Evolutionary conservation across 2,113 vertebrate genomes (phyloP).

Genomic region (Hyla sarda): DNA sequence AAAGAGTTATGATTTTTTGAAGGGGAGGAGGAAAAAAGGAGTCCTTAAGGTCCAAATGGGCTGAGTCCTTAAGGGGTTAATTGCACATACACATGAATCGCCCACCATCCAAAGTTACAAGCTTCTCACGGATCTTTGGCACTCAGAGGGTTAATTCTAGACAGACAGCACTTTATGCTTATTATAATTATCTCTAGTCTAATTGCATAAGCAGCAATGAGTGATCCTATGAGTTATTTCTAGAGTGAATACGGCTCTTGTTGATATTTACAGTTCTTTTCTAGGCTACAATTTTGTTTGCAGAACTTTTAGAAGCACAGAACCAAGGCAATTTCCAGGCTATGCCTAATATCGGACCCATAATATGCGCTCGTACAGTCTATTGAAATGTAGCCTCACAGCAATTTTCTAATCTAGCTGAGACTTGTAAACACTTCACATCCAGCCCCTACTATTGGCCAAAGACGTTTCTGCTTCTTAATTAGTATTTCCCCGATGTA

Average conservation of each 20-base stretch:
- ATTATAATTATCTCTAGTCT: neutral
- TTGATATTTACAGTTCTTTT: neutral
- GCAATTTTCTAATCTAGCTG: neutral
- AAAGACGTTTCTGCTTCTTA: neutral
- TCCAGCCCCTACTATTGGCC: conserved; percentile 1
- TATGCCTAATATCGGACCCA: neutral
- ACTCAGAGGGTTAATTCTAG: neutral
- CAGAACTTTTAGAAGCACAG: neutral
- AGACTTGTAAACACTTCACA: neutral
- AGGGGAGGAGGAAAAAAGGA: too few relatives aligned
- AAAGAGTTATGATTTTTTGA: too few relatives aligned
- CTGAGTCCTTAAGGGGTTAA: too few relatives aligned
- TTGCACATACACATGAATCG: neutral
- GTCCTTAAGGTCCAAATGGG: too few relatives aligned
- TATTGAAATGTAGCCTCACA: conserved; percentile 6
- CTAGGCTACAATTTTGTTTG: conserved; percentile 25
- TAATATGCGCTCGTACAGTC: neutral
- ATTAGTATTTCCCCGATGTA: conserved; percentile 5
- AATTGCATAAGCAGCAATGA: neutral
- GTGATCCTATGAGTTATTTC: neutral
- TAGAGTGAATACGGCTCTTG: neutral
- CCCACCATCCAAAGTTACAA: neutral
- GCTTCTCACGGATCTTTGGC: neutral
- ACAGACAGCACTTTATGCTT: neutral
- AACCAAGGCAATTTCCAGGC: neutral